A percentile compares a stretch with the other conserved stretches of the same genome.
Evolutionary conservation across 1,140 invertebrate genomes (phyloP).

Genomic region (Drosophila ohnishii): DNA sequence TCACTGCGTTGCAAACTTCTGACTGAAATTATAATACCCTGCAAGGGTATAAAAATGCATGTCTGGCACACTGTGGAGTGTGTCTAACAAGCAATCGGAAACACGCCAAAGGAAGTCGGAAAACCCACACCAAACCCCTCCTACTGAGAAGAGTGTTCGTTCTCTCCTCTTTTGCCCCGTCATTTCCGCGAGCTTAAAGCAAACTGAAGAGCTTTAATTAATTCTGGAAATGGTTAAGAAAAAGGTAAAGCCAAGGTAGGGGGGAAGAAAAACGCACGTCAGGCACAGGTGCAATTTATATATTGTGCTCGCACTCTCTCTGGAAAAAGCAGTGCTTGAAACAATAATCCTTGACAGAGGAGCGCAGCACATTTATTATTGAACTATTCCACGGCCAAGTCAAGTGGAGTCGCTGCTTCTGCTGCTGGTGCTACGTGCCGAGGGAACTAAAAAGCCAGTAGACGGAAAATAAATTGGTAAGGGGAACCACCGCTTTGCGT

Average conservation of each 20-base stretch:
- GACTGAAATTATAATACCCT: too few relatives aligned
- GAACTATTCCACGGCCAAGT: slow-evolving; percentile 62
- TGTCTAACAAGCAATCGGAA: slow-evolving; percentile 72
- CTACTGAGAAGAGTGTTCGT: neutral
- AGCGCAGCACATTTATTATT: slow-evolving; percentile 75
- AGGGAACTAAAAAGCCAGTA: slow-evolving; percentile 28
- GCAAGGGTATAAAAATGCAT: slow-evolving; percentile 81
- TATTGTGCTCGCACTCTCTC: slow-evolving; percentile 10
- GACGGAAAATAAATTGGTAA: slow-evolving; percentile 19
- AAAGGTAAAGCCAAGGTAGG: neutral
- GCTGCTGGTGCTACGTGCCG: slow-evolving; percentile 57
- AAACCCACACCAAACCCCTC: neutral
- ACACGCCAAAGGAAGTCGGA: slow-evolving; percentile 50
- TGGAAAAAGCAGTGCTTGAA: slow-evolving; percentile 51
- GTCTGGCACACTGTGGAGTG: slow-evolving; percentile 56
- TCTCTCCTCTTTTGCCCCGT: slow-evolving; percentile 27
- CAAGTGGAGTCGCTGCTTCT: slow-evolving; percentile 54
- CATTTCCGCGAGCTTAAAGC: slow-evolving; percentile 56
- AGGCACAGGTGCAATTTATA: slow-evolving; percentile 80
- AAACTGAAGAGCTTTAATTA: slow-evolving; percentile 62
- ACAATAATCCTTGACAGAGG: slow-evolving; percentile 78
- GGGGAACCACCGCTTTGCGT: slow-evolving; percentile 18
- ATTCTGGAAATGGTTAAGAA: slow-evolving; percentile 38
- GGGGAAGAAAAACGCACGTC: slow-evolving; percentile 31
- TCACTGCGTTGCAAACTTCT: too few relatives aligned